Conservation (phyloP, 2,797 vertebrate species). For the Hirundo rustica region DNA sequence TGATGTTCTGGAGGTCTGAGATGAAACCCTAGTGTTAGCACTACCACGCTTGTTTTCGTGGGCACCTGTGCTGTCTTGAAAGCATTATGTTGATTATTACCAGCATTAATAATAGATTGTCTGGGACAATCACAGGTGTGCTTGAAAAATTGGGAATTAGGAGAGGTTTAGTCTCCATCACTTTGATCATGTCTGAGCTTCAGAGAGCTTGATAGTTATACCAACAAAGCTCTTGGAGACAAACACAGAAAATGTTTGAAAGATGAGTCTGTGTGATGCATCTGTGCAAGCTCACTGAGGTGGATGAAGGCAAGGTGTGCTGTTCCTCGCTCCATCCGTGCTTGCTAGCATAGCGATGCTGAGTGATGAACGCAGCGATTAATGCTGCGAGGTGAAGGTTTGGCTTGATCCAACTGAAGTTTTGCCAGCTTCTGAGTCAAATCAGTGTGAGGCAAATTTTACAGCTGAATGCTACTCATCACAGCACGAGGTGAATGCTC, state of each 20-base stretch:
- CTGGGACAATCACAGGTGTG: background rate
- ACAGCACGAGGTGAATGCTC: background rate
- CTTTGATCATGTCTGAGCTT: background rate
- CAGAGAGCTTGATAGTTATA: background rate
- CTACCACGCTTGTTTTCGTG: background rate
- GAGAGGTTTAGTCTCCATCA: background rate
- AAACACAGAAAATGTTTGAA: background rate
- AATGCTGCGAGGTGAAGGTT: background rate
- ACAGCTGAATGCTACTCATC: background rate
- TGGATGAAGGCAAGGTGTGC: background rate
- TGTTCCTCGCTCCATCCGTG: background rate
- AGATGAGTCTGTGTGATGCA: background rate
- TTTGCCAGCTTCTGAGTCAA: background rate
- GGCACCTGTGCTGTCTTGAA: background rate
- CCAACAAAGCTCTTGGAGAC: background rate
- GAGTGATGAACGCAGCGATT: background rate
- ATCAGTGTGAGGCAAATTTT: background rate
- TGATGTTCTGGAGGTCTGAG: background rate
- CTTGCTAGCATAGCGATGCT: background rate
- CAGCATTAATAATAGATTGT: background rate
- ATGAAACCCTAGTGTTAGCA: background rate
- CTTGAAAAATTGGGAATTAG: background rate
- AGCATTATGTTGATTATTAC: background rate
- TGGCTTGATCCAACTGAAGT: background rate
- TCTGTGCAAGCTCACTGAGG: background rate